Evolutionary conservation across 1,140 invertebrate genomes (phyloP).

Genomic region (Amphibalanus amphitrite): DNA sequence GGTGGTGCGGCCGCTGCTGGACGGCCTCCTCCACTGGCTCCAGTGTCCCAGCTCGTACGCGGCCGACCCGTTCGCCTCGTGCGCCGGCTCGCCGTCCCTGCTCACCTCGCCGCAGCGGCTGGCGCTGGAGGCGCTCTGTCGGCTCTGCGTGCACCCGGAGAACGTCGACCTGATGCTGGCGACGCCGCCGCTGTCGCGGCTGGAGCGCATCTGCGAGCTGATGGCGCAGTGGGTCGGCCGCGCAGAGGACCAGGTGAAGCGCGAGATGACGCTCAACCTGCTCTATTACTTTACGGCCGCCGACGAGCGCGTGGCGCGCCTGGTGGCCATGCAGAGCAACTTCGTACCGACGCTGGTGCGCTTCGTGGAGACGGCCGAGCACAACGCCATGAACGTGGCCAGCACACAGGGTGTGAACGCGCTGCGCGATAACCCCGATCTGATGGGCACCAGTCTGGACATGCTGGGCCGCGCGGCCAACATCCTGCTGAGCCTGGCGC

Average conservation of each 20-base stretch:
- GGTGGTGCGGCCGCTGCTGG: slow-evolving; percentile 74
- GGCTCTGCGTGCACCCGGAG: no score
- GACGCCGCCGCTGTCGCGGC: no score
- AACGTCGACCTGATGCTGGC: neutral
- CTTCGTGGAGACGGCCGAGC: slow-evolving; percentile 84
- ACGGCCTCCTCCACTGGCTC: slow-evolving; percentile 88
- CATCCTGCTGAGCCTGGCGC: slow-evolving; percentile 62
- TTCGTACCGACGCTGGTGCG: slow-evolving; percentile 79
- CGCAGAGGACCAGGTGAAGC: slow-evolving; percentile 27
- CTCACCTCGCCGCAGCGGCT: slow-evolving; percentile 26
- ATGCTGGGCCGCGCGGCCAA: slow-evolving; percentile 87
- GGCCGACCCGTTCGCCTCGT: no score
- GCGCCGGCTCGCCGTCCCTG: slow-evolving; percentile 25
- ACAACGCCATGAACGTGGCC: slow-evolving; percentile 78
- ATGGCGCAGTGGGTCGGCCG: no score
- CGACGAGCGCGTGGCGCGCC: slow-evolving; percentile 74
- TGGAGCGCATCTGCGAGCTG: slow-evolving; percentile 22
- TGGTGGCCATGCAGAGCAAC: slow-evolving; percentile 68
- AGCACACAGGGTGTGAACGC: slow-evolving; percentile 90
- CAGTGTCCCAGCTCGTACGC: slow-evolving; percentile 19
- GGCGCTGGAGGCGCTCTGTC: no score
- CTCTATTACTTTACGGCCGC: slow-evolving; percentile 81
- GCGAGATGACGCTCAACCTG: slow-evolving; percentile 90
- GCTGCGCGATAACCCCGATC: no score
- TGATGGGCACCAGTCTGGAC: slow-evolving; percentile 95